Base-by-base conservation (phyloP, 2,888 invertebrate genomes). In the Synanthedon formicaeformis region DNA sequence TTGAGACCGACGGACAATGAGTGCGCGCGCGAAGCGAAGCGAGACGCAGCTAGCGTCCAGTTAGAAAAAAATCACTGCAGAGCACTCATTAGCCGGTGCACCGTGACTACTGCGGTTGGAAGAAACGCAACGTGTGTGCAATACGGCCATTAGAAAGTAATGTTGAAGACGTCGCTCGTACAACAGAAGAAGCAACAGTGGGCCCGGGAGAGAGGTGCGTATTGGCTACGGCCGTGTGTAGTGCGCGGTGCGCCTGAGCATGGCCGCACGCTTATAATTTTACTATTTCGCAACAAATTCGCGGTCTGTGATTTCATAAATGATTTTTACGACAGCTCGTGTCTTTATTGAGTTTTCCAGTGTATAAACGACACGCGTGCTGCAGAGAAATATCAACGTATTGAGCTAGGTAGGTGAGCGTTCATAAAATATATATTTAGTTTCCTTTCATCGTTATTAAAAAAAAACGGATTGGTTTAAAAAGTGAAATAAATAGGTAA, bases 101-200 rank as follows among this genome's bases (percentile, higher is more conserved):
- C 78, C 77, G 82, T 80, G 79, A 79, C 78, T 75, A 69, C 68
- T 71, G 74, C 67, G 73, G 75, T 70, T 64, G 67, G 71, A 66
- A 72, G 71, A 72, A 79, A 69, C 77, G 77, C 77, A 75, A 69
- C 77, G 76, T 71, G 72, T 74, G 78, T 82, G 81, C 82, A 78
- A 77, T 80, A 79, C 78, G 75, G 73, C 72, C 67, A 75, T 84
- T 85, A 81, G 85, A 85, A 84, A 85, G 83, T 82, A 78, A 83
- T 84, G 84, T 75, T 72, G 73, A 76, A 81, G 65, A 76, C 81
- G 65, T 92, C 94, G 60, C 86, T 96, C 74, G 89, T 96, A 68
- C 95, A 97, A 88, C 92, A 94, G 84, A 97, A 97, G 84, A 93
- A 93, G 78, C 90, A 93, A 71, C 96, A 97, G 91, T 97, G 97